Evolutionary conservation across 2,888 invertebrate species (phyloP).

Genomic region (Syrista parreyssii): DNA sequence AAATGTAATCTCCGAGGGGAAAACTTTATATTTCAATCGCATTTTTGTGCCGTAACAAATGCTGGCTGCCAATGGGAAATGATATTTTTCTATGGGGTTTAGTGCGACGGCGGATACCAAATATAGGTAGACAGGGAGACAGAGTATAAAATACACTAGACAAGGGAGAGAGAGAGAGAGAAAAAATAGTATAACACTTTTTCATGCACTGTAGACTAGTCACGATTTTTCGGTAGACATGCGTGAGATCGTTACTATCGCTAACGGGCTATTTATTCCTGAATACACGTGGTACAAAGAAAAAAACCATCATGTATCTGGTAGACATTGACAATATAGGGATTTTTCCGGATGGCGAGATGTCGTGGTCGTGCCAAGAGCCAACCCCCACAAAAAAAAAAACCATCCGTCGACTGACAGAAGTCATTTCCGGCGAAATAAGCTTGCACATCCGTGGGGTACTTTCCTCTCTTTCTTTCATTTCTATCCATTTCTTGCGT

Average conservation of each 20-base stretch:
- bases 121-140: neutral
- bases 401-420: neutral
- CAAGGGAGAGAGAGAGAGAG: neutral
- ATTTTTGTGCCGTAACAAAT: slow-evolving; percentile 38
- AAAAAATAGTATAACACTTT: neutral
- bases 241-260: neutral
- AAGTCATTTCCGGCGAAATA: neutral
- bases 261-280: neutral
- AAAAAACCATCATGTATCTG: neutral
- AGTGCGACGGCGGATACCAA: neutral
- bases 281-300: neutral
- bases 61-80: slow-evolving; percentile 27
- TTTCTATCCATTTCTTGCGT: neutral
- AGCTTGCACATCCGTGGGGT: neutral
- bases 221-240: neutral
- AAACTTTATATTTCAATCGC: slow-evolving; percentile 51
- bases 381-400: too few relatives aligned
- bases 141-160: neutral
- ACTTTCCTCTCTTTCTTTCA: neutral
- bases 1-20: slow-evolving; percentile 51
- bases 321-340: neutral
- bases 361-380: neutral
- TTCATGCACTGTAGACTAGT: neutral
- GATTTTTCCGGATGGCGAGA: neutral
- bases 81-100: slow-evolving; percentile 17